These are phyloP conservation scores for Actinia equina DNA, from an alignment of 64 coral and sea anemone genomes.

Conservation along the genomic window DNA sequence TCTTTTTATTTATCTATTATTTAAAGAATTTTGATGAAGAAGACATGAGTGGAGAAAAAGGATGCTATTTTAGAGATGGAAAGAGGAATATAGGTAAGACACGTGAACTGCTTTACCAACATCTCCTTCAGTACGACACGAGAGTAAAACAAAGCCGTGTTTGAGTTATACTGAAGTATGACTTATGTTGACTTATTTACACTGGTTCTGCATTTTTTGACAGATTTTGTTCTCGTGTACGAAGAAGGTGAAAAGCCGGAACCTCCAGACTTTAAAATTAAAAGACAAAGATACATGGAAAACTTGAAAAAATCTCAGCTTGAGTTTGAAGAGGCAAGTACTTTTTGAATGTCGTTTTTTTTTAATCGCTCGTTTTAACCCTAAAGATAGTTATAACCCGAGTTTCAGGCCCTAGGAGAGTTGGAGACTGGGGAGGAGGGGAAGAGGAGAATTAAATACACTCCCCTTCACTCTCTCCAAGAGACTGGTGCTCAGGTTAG, in stretches of 20 bases:
- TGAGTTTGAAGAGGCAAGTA: constrained; percentile 95
- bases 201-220: neutral
- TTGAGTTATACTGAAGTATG: too few species aligned
- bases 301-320: constrained; percentile 94
- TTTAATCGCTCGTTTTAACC: too few species aligned
- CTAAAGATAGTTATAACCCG: too few species aligned
- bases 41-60: constrained; percentile 88
- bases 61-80: constrained; percentile 91
- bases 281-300: constrained; percentile 68
- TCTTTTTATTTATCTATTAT: neutral
- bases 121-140: too few species aligned
- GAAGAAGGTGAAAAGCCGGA: constrained; percentile 31
- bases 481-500: too few species aligned
- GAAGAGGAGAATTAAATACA: too few species aligned
- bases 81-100: constrained; percentile 73
- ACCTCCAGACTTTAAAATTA: constrained; percentile 17
- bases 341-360: neutral
- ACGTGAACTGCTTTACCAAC: too few species aligned
- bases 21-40: constrained; percentile 55
- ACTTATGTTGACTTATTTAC: neutral
- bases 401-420: too few species aligned
- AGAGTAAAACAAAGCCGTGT: too few species aligned
- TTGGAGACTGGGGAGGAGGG: too few species aligned
- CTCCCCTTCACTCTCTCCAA: too few species aligned
- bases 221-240: constrained; percentile 70